Evolutionary conservation across 2,888 invertebrate genomes (phyloP), one percentile per base, ranked within the genome.

Genomic region (Drosophila mimetica): DNA sequence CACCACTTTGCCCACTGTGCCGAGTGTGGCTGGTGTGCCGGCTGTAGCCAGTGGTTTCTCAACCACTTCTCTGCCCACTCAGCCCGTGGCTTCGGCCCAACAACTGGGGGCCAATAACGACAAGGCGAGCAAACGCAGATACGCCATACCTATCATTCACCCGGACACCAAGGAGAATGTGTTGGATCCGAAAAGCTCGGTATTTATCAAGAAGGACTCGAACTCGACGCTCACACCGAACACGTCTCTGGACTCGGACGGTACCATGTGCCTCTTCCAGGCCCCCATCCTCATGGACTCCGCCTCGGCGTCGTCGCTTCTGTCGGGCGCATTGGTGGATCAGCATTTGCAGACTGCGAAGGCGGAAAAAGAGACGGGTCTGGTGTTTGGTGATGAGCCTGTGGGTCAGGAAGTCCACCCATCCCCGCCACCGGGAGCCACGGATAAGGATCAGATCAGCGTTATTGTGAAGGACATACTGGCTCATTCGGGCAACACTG

Each of bases 111-210:
- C 50, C 39, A 50, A 41, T 39, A 14, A 39, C 30, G 80, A 83
- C 13, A 86, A 79, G 52, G 61, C 70, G 2, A 86, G 83, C 25
- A 75, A 75, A 52, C 90, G 91, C 16, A 76, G 52, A 25, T 80
- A 90, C 60, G 91, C 91, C n/a, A 85, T 91, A 54, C 90, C 91
- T 8, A 91, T 91, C 4, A 90, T 91, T 48, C 74, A 91, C 81
- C 91, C 91, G 3, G 75, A 81, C 8, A 91, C 91, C n/a, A 72
- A 79, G 5, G 90, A 91, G 71, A 79, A 90, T 60, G 75, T 88
- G 4, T 42, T 90, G 32, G 90, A 91, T 44, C 74, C 78, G 18
- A 88, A 77, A 4, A 78, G 80, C 8, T 77, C 83, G 39, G 74
- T 75, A 5, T 82, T 78, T 14, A 73, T 53, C 0, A 78, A 79